These are phyloP conservation scores for Austrolebias charrua DNA, from an alignment of 2,797 vertebrate genomes.

Conservation along the genomic window DNA sequence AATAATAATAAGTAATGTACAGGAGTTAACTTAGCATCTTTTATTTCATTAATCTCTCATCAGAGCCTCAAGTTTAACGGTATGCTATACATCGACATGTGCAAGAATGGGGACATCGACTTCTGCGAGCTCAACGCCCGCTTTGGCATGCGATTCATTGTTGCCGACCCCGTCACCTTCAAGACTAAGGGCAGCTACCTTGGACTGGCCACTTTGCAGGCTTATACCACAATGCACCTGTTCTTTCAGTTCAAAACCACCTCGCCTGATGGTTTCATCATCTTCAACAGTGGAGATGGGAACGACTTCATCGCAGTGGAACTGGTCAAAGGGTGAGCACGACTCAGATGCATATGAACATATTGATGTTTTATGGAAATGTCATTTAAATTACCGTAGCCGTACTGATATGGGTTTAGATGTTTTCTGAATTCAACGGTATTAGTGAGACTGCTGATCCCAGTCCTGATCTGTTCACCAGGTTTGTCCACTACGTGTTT, in stretches of 20 bases:
- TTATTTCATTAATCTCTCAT: background rate
- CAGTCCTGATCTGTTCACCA: slow-evolving; percentile 51
- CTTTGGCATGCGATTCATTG: slow-evolving; percentile 94
- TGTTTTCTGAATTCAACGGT: slow-evolving; percentile 9
- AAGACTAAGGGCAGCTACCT: slow-evolving; percentile 96
- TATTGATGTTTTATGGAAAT: slow-evolving; percentile 12
- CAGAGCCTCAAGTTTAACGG: slow-evolving; percentile 96
- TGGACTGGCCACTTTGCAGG: slow-evolving; percentile 93
- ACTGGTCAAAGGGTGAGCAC: slow-evolving; percentile 92
- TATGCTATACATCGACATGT: slow-evolving; percentile 96
- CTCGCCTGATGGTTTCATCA: slow-evolving; percentile 92
- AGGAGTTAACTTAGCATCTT: no score
- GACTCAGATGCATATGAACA: background rate
- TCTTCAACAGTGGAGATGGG: slow-evolving; percentile 96
- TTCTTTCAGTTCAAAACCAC: slow-evolving; percentile 99
- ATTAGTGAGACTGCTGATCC: slow-evolving; percentile 8
- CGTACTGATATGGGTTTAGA: background rate
- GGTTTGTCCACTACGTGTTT: slow-evolving; percentile 98
- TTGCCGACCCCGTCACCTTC: slow-evolving; percentile 95
- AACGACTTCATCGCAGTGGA: slow-evolving; percentile 97
- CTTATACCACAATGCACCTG: slow-evolving; percentile 97
- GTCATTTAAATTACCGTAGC: slow-evolving; percentile 6
- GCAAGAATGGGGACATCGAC: slow-evolving; percentile 98
- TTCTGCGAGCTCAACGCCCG: slow-evolving; percentile 96
- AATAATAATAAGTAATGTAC: no score